These are phyloP conservation scores for Lagenorhynchus albirostris DNA, from an alignment of 2,113 vertebrate genomes.

Conservation along the genomic window DNA sequence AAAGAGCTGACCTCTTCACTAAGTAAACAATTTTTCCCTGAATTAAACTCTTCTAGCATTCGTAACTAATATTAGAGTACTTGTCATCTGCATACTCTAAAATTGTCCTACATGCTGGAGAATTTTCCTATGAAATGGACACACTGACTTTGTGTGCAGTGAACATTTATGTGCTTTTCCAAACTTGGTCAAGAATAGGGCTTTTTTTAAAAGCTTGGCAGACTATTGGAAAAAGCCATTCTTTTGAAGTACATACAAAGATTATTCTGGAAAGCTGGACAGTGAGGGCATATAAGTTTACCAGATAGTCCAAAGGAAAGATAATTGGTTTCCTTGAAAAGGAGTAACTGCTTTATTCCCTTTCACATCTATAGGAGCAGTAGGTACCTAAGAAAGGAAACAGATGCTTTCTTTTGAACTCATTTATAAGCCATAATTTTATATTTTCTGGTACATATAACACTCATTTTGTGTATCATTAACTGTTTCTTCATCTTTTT, in stretches of 20 bases:
- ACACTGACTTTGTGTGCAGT: conserved; percentile 37
- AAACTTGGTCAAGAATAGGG: conserved; percentile 65
- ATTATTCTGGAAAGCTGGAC: conserved; percentile 55
- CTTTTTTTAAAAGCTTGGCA: conserved; percentile 60
- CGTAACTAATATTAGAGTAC: not conserved
- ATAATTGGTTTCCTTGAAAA: conserved; percentile 35
- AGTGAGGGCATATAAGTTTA: conserved; percentile 32
- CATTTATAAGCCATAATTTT: conserved; percentile 34
- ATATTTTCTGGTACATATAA: not conserved
- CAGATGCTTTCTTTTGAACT: not conserved
- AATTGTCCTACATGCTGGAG: not conserved
- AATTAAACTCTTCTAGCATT: not conserved
- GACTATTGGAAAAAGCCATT: conserved; percentile 48
- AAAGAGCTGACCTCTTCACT: not conserved
- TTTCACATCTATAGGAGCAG: not conserved
- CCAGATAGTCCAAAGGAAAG: conserved; percentile 2
- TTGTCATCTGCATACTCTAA: not conserved
- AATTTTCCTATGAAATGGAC: conserved; percentile 31
- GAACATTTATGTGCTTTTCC: conserved; percentile 29
- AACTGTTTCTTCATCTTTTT: not conserved
- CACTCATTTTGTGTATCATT: not conserved
- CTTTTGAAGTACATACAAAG: conserved; percentile 56
- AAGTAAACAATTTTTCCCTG: not conserved
- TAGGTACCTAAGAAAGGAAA: not conserved
- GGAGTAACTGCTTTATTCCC: not conserved